A percentile compares a stretch with the other conserved stretches of the same genome.
Evolutionary conservation across 2,888 invertebrate species (phyloP).

Genomic region (Archaeoteleia sp.): DNA sequence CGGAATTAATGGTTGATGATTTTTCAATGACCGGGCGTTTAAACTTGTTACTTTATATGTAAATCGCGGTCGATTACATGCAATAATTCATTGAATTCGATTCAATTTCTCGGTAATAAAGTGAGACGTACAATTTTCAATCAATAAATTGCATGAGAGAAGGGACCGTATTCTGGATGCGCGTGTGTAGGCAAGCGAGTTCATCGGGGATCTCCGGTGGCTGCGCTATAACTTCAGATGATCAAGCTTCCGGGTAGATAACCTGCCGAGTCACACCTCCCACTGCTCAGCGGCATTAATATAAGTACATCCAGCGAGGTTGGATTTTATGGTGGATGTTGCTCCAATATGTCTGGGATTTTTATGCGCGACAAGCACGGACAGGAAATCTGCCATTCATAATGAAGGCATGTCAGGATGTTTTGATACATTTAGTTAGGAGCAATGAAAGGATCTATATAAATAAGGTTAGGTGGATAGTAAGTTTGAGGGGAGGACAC

Average conservation of each 20-base stretch:
- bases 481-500: no score
- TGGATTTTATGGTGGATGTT: conserved; percentile 24
- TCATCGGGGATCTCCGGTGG: conserved; percentile 18
- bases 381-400: neutral
- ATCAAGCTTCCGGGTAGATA: conserved; percentile 56
- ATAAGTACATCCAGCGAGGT: conserved; percentile 20
- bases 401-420: neutral
- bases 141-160: conserved; percentile 31
- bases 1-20: conserved; percentile 1
- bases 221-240: conserved; percentile 43
- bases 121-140: conserved; percentile 28
- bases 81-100: conserved; percentile 17
- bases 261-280: conserved; percentile 46
- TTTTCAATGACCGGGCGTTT: conserved; percentile 6
- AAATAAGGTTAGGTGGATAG: no score
- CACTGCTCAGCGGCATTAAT: conserved; percentile 37
- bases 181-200: conserved; percentile 12
- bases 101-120: conserved; percentile 22
- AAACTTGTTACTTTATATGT: conserved; percentile 23
- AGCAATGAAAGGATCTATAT: no score
- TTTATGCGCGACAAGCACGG: conserved; percentile 11
- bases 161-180: conserved; percentile 7
- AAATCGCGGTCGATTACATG: conserved; percentile 20
- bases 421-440: no score
- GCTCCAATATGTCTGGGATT: conserved; percentile 22